Evolutionary conservation across 2,888 invertebrate species (phyloP).

Genomic region (Cantharis rustica): DNA sequence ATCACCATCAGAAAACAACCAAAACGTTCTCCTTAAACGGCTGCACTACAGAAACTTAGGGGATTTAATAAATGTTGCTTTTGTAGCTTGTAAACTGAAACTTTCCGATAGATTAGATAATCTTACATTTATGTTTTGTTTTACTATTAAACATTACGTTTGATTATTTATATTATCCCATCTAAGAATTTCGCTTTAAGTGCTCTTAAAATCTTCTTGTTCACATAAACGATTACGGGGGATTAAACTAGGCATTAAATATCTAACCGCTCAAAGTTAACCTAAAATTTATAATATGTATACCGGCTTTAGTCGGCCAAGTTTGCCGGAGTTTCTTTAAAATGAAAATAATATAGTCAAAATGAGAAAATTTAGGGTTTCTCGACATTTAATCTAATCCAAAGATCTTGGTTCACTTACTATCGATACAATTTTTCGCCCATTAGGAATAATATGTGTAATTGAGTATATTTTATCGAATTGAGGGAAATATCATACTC

Average conservation of each 20-base stretch:
- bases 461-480: no score
- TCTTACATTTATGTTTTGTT: neutral
- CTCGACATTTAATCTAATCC: no score
- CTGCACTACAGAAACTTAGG: neutral
- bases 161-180: neutral
- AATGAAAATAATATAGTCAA: no score
- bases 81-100: conserved; percentile 2
- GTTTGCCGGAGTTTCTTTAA: no score
- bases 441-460: no score
- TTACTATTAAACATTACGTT: neutral
- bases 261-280: neutral
- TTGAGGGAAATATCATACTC: no score
- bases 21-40: neutral
- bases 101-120: neutral
- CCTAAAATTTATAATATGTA: neutral
- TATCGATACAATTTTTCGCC: no score
- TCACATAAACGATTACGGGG: neutral
- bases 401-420: no score
- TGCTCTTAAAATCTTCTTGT: neutral
- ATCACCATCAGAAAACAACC: conserved; percentile 6
- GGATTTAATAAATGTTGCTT: neutral
- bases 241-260: neutral
- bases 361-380: no score
- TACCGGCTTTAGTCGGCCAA: no score
- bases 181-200: neutral